A percentile compares a stretch with the other conserved stretches of the same genome.
Evolutionary conservation across 2,113 vertebrate species (phyloP).

Genomic region (Forbesichthys agassizii): DNA sequence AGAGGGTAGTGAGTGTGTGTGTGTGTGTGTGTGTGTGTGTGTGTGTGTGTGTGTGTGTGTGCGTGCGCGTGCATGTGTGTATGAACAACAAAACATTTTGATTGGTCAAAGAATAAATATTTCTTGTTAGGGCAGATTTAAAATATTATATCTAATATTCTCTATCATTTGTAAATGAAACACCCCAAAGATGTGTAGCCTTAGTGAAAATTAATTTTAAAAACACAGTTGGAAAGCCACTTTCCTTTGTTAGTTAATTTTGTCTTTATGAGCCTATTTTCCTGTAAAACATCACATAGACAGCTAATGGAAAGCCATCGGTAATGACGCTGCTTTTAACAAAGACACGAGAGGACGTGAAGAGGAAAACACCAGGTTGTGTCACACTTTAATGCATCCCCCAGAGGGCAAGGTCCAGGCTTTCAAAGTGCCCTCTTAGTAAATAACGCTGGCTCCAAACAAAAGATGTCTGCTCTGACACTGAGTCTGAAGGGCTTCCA

Average conservation of each 20-base stretch:
- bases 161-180: background rate
- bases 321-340: conserved; percentile 49
- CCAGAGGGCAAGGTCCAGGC: conserved; percentile 47
- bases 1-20: conserved; percentile 1
- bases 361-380: conserved; percentile 22
- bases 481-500: background rate
- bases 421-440: conserved; percentile 62
- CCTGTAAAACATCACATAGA: conserved; percentile 36
- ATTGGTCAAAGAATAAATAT: too few relatives aligned
- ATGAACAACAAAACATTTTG: too few relatives aligned
- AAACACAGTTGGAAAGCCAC: conserved; percentile 4
- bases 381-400: conserved; percentile 57
- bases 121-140: too few relatives aligned
- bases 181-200: conserved; percentile 6
- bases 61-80: background rate
- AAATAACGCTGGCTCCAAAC: conserved; percentile 39
- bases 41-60: conserved; percentile 2
- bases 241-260: conserved; percentile 13
- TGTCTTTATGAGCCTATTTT: background rate
- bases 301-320: conserved; percentile 36
- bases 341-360: conserved; percentile 46
- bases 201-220: conserved; percentile 23
- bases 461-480: conserved; percentile 57
- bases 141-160: too few relatives aligned
- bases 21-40: conserved; percentile 24